phyloP scores from a whole-genome alignment of 2,113 vertebrate genomes.

The Orientallactaga bullata region DNA sequence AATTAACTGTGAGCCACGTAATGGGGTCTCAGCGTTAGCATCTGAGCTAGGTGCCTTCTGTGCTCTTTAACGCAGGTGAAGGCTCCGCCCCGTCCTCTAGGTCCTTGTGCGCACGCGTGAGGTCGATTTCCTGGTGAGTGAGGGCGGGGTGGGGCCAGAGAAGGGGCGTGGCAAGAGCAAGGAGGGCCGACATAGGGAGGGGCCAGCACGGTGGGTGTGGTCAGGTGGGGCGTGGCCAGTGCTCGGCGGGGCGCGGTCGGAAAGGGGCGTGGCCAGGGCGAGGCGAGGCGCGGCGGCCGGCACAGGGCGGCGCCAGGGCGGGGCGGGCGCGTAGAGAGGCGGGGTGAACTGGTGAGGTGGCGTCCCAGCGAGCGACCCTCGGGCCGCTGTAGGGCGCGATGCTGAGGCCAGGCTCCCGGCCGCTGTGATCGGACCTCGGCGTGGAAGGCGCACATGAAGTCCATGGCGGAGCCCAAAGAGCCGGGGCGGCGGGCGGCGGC shows the following conservation, averaged over 20 bases:
- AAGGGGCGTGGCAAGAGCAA: neutral
- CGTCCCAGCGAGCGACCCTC: neutral
- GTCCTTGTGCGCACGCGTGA: neutral
- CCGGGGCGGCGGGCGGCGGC: neutral
- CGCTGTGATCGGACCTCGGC: neutral
- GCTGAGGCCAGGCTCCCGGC: neutral
- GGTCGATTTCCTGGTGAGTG: accelerated
- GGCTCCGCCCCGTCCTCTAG: neutral
- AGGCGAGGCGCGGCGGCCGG: neutral
- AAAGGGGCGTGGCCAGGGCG: no score
- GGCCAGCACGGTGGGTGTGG: neutral
- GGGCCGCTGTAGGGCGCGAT: neutral
- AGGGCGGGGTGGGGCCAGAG: neutral
- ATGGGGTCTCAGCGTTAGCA: accelerated
- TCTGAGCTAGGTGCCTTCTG: accelerated
- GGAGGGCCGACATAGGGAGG: neutral
- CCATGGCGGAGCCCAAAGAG: constrained; percentile 68
- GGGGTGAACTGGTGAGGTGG: neutral
- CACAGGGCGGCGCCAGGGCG: neutral
- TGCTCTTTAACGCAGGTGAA: neutral
- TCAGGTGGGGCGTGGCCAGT: no score
- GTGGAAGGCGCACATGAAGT: neutral
- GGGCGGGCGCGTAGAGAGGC: neutral
- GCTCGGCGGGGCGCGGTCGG: no score
- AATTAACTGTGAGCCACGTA: accelerated